phyloP scores from a whole-genome alignment of 2,888 invertebrate genomes.

The Lasiommata megera region DNA sequence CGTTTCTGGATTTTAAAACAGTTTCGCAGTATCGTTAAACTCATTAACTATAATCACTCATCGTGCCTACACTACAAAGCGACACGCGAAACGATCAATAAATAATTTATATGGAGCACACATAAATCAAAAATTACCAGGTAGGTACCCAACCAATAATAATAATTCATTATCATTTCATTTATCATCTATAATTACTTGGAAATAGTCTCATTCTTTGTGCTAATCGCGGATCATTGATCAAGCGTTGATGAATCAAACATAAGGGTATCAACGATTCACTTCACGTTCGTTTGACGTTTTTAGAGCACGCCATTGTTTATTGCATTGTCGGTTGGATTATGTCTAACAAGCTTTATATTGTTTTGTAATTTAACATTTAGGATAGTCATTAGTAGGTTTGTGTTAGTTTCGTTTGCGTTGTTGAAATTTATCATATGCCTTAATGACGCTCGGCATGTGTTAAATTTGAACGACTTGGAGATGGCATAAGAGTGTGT shows the following conservation, averaged over 20 bases:
- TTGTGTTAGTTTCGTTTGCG: no score
- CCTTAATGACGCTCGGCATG: no score
- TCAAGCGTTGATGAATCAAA: conserved; percentile 10
- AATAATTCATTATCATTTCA: background rate
- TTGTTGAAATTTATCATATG: no score
- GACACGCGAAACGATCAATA: conserved; percentile 2
- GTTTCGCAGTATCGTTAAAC: background rate
- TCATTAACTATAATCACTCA: background rate
- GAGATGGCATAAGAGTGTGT: no score
- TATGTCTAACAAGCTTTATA: background rate
- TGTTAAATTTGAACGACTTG: no score
- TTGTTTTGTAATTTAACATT: background rate
- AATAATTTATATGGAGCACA: background rate
- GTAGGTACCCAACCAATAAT: background rate
- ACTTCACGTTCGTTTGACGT: conserved; percentile 8
- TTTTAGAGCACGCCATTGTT: conserved; percentile 10
- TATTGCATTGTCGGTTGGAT: background rate
- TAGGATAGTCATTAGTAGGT: no score
- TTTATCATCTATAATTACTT: conserved; percentile 3
- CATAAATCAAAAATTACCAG: background rate
- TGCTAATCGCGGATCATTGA: conserved; percentile 8
- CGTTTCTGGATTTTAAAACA: no score
- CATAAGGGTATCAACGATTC: background rate
- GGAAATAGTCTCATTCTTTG: background rate
- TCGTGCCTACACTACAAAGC: background rate